Base-by-base conservation (phyloP, 2,797 vertebrate species). In the Falco rusticolus region DNA sequence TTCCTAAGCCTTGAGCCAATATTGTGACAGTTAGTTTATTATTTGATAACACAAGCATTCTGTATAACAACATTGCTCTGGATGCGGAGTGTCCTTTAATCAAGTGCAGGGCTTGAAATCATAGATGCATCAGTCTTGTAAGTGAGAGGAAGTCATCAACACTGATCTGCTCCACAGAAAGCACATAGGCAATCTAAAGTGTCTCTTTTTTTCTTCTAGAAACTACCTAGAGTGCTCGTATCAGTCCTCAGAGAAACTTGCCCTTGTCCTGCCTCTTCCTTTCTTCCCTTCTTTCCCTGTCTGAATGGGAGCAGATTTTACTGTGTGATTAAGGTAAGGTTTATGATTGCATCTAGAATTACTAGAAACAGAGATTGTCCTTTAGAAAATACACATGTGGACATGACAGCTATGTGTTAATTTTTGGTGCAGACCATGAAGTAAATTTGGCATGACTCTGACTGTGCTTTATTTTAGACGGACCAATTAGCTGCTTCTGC, bases 11-110 rank as follows among this genome's bases (percentile, higher is more conserved):
- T 84, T 39, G 72, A 86, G 96, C 94, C 96, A 96, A 72, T 86
- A 83, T 77, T 93, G 97, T 98, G 98, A 98, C 98, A 98, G 98
- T 98, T 98, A 97, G 98, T 99, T 98, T 98, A 98, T 98, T 98
- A 98, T 96, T 97, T 98, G 97, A 98, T 98, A 98, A 98, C 97
- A 89, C 89, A 91, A 16, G 84, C 96, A 97, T 98, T 98, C 98
- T 98, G 97, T 98, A 96, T 96, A 92, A 88, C 75, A 92, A 26
- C 79, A 39, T 3, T 22, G n/a, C 65, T 77, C 75, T 94, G 61
- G 43, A 70, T 69, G 60, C 5, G 0, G 51, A 86, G 37, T 25
- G 56, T 91, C 83, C 92, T 96, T 92, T 98, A 98, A 96, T 94
- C 82, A 86, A 92, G n/a, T 26, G 72, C 80, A 93, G 91, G 59